Base-by-base conservation (phyloP, 2,888 invertebrate genomes). In the Carpatolechia fugitivella region DNA sequence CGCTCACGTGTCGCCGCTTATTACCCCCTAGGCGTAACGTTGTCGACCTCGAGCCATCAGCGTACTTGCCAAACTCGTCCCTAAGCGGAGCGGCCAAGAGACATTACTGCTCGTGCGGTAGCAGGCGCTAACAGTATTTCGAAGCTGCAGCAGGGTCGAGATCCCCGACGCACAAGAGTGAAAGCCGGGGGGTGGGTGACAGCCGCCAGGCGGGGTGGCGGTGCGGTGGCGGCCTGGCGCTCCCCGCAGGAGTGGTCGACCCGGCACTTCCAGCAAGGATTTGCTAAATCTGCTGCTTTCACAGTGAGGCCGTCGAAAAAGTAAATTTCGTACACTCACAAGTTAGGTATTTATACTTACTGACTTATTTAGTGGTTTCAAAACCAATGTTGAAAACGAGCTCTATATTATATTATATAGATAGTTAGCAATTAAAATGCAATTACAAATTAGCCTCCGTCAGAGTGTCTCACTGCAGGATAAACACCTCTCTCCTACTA, bases 211-310 rank as follows among this genome's bases (percentile, higher is more conserved):
- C 71, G 74, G 78, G 75, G 70, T 69, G 70, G 73, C 71, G 66
- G n/a, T n/a, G n/a, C n/a, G n/a, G n/a, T n/a, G n/a, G n/a, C n/a
- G n/a, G n/a, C n/a, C n/a, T n/a, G n/a, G 76, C 62, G 66, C 69
- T 74, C 66, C 74, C 67, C 84, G 82, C 84, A 78, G 82, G 85
- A 78, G 80, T 82, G 86, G 86, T 83, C 86, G 84, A 82, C 86
- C 82, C 85, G 87, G 83, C 85, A 76, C 82, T 76, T 76, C 80
- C 83, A 80, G 78, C 85, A 72, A 80, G 85, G 86, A 85, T 88
- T 87, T 87, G 83, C 80, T 83, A 85, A 87, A 87, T 86, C 85
- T 80, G 82, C 85, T 86, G 82, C 85, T 84, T 85, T 85, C 76
- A 75, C 71, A 68, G 57, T 67, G 74, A 59, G 57, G 68, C 59